A percentile compares a stretch with the other conserved stretches of the same genome.
Evolutionary conservation across 2,797 vertebrate species (phyloP).

Genomic region (Melanotaenia maccullochi): DNA sequence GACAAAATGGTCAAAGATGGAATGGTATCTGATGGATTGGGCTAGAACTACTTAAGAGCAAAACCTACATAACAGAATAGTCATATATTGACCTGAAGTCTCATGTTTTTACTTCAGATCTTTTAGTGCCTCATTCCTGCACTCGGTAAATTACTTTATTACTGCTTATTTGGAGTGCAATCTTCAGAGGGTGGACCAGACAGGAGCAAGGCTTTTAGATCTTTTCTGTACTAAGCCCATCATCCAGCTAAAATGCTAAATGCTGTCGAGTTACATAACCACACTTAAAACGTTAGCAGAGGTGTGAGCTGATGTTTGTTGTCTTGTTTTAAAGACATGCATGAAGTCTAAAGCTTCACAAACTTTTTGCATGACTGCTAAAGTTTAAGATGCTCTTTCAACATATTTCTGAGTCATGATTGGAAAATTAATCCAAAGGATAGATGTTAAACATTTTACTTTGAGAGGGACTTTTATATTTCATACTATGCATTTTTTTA

Average conservation of each 20-base stretch:
- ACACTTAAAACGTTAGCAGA: background rate
- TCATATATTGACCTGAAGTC: background rate
- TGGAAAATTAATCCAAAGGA: too few species aligned
- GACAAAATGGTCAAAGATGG: background rate
- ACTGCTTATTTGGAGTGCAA: constrained; percentile 15
- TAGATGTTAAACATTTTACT: too few species aligned
- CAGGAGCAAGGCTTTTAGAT: background rate
- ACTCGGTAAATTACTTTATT: constrained; percentile 16
- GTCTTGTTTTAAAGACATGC: background rate
- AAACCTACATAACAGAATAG: constrained; percentile 15
- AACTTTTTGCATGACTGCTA: background rate
- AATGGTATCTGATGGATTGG: constrained; percentile 2
- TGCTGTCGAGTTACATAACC: background rate
- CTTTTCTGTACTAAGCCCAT: background rate
- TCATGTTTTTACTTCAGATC: constrained; percentile 15
- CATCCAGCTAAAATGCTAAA: constrained; percentile 4
- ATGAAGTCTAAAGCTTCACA: background rate
- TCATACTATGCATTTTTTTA: too few species aligned
- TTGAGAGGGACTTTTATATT: too few species aligned
- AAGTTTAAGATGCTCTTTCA: background rate
- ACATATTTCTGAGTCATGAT: background rate
- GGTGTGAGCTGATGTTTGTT: background rate
- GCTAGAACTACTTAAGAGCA: constrained; percentile 8
- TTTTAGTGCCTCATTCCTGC: constrained; percentile 16
- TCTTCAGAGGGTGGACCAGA: background rate